Evolutionary conservation across 2,888 invertebrate genomes (phyloP).

Genomic region (Polia nebulosa): DNA sequence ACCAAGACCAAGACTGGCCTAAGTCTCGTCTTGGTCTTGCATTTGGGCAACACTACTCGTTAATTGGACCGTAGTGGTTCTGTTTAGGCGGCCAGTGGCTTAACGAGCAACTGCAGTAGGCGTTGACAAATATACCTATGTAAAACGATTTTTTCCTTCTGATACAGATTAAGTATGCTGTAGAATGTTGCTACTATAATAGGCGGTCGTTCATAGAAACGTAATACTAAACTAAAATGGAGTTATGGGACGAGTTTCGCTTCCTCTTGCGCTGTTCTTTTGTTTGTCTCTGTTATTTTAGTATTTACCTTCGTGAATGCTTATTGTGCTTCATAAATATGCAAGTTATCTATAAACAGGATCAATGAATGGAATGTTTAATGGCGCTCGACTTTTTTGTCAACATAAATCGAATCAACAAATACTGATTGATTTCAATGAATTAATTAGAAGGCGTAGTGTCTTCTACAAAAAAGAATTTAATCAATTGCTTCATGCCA

Average conservation of each 20-base stretch:
- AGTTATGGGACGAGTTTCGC: slow-evolving; percentile 53
- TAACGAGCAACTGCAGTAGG: slow-evolving; percentile 53
- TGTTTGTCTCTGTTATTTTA: slow-evolving; percentile 32
- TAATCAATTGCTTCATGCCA: slow-evolving; percentile 15
- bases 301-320: slow-evolving; percentile 11
- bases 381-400: neutral
- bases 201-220: slow-evolving; percentile 37
- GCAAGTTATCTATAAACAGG: slow-evolving; percentile 18
- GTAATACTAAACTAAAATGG: slow-evolving; percentile 51
- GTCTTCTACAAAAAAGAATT: slow-evolving; percentile 16
- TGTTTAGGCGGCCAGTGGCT: slow-evolving; percentile 33
- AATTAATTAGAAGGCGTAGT: neutral
- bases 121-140: slow-evolving; percentile 62
- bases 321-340: slow-evolving; percentile 20
- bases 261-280: slow-evolving; percentile 56
- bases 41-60: too few relatives aligned
- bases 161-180: slow-evolving; percentile 58
- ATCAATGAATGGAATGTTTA: slow-evolving; percentile 7
- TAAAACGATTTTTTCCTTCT: slow-evolving; percentile 53
- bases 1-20: too few relatives aligned
- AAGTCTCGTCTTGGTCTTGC: too few relatives aligned
- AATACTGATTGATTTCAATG: neutral
- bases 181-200: slow-evolving; percentile 60
- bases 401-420: slow-evolving; percentile 5
- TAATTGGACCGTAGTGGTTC: slow-evolving; percentile 51